Percentiles rank a stretch among this genome's conserved stretches.
These are phyloP conservation scores for Hypotaenidia okinawae DNA, from an alignment of 2,797 vertebrate genomes.

Conservation along the genomic window DNA sequence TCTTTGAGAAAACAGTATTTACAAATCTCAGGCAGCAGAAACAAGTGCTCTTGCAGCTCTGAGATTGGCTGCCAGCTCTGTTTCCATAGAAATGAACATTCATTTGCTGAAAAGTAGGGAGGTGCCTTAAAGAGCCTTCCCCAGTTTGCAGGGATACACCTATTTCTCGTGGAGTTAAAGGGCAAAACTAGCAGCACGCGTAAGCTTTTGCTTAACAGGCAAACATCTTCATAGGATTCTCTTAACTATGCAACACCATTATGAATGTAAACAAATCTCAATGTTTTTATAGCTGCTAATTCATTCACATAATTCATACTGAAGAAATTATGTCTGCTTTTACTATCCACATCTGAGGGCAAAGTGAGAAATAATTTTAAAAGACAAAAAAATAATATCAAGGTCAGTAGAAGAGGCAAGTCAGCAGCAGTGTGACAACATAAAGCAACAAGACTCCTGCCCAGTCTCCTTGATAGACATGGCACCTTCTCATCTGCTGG, in stretches of 20 bases:
- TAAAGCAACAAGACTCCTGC: background rate
- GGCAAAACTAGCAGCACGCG: rapidly evolving
- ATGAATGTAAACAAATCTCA: background rate
- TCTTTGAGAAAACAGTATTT: slow-evolving; percentile 21
- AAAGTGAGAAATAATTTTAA: background rate
- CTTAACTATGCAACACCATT: background rate
- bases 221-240: background rate
- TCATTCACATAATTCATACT: background rate
- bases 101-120: slow-evolving; percentile 19
- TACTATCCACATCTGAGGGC: background rate
- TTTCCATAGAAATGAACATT: slow-evolving; percentile 70
- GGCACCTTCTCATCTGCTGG: background rate
- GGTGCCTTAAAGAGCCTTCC: slow-evolving; percentile 25
- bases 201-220: background rate
- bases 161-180: background rate
- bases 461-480: background rate
- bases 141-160: background rate
- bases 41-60: background rate
- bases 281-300: background rate
- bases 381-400: background rate
- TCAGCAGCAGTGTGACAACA: background rate
- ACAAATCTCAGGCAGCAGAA: slow-evolving; percentile 38
- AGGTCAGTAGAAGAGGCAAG: background rate
- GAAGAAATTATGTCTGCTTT: background rate
- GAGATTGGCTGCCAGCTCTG: slow-evolving; percentile 32